Conservation (phyloP, 2,113 vertebrate species). For the Gopherus evgoodei region DNA sequence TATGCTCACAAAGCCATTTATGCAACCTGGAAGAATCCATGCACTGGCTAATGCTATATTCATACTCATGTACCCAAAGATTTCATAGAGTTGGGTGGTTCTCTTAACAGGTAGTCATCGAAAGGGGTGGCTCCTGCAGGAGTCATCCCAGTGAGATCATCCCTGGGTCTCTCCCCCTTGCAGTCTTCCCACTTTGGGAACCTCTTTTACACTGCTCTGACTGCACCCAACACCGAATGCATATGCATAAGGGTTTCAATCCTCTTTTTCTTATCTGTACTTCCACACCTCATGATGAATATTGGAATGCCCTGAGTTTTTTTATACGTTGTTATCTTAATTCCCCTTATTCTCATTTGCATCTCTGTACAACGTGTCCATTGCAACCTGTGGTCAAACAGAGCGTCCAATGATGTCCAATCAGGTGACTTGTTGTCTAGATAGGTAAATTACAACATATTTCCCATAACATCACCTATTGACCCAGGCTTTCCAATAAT, state of each 20-base stretch:
- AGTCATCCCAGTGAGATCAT: too few species aligned
- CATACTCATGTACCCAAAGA: not conserved
- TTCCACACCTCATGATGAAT: not conserved
- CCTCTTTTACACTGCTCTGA: not conserved
- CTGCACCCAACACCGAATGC: not conserved
- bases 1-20: not conserved
- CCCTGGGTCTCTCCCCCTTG: not conserved
- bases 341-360: too few species aligned
- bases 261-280: not conserved
- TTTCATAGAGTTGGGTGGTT: not conserved
- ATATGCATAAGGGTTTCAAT: not conserved
- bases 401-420: too few species aligned
- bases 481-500: too few species aligned
- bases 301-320: too few species aligned
- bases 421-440: too few species aligned
- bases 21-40: not conserved
- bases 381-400: too few species aligned
- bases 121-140: not conserved
- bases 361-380: too few species aligned
- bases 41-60: not conserved
- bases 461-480: too few species aligned
- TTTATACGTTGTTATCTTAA: too few species aligned
- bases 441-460: too few species aligned
- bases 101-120: not conserved
- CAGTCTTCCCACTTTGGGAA: not conserved